Base-by-base conservation (phyloP, 2,797 vertebrate species). In the Bryconaethiops microstoma region DNA sequence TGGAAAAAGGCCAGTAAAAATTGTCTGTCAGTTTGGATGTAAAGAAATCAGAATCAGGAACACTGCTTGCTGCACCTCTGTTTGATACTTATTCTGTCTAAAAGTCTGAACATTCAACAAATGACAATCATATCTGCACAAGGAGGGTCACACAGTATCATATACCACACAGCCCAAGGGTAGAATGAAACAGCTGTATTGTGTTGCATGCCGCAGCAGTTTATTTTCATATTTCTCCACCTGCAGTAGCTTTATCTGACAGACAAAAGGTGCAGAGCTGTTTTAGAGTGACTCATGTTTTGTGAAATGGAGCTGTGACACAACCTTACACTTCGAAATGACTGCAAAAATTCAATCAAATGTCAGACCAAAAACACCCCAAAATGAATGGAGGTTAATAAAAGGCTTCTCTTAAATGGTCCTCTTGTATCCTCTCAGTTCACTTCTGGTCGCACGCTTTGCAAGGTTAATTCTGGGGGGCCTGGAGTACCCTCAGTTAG, bases 161-260 rank as follows among this genome's bases (percentile, higher is more conserved):
- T 50, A 35, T 12, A 67, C 14, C 29, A 25, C 45, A 77, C 7
- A 60, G 6, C 59, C 52, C 17, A 57, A 64, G 14, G 8, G 3
- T 40, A 5, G 13, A 77, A 52, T 76, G 7, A n/a, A 12, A 70
- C 23, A 23, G 12, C 65, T 76, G 29, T 23, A 71, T 48, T 71
- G 74, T 65, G 39, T 50, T 55, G 60, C 5, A 67, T 73, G 39
- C 12, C 23, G 55, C 35, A 63, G 23, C 40, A 40, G 35, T 77
- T 82, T 29, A 81, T 78, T 71, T 82, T 71, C 19, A 64, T 75
- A 48, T 35, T 60, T 75, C 10, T 16, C 17, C 14, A 21, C 19
- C 39, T 52, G 39, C 12, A 21, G 23, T 2, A 62, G 62, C 25
- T 40, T 67, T 59, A 77, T 64, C 6, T 0, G 29, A 71, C 25